Evolutionary conservation across 2,888 invertebrate genomes (phyloP).

Genomic region (Drosophila mimica): DNA sequence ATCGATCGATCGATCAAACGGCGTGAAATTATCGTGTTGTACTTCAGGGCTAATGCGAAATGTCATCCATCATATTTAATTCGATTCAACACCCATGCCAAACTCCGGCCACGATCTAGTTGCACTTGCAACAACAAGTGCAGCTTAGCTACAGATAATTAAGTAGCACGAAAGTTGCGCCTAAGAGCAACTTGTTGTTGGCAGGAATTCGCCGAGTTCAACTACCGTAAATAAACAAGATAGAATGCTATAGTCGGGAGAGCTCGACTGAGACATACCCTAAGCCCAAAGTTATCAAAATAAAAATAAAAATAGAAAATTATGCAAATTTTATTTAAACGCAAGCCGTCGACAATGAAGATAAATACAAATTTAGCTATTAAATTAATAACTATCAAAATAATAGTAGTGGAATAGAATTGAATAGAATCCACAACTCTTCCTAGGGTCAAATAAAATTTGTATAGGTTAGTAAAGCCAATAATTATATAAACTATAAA

Average conservation of each 20-base stretch:
- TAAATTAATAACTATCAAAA: background rate
- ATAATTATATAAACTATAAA: background rate
- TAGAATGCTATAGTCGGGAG: background rate
- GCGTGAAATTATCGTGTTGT: conserved; percentile 2
- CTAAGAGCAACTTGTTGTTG: background rate
- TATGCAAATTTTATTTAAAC: background rate
- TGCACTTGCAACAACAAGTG: background rate
- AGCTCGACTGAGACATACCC: background rate
- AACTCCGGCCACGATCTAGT: background rate
- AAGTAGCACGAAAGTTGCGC: background rate
- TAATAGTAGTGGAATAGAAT: background rate
- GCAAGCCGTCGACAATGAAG: background rate
- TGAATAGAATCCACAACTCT: too few species aligned
- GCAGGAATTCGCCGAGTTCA: background rate
- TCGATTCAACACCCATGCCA: background rate
- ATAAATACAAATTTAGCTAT: background rate
- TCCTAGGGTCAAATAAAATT: too few species aligned
- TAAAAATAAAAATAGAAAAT: background rate
- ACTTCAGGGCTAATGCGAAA: background rate
- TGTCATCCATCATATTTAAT: conserved; percentile 13
- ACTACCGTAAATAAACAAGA: background rate
- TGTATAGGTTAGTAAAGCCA: background rate
- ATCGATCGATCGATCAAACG: background rate
- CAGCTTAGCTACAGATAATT: background rate
- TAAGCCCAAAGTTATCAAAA: background rate